Percentiles rank a stretch among this genome's conserved stretches.
phyloP scores from a whole-genome alignment of 2,797 vertebrate genomes.

The Vultur gryphus region DNA sequence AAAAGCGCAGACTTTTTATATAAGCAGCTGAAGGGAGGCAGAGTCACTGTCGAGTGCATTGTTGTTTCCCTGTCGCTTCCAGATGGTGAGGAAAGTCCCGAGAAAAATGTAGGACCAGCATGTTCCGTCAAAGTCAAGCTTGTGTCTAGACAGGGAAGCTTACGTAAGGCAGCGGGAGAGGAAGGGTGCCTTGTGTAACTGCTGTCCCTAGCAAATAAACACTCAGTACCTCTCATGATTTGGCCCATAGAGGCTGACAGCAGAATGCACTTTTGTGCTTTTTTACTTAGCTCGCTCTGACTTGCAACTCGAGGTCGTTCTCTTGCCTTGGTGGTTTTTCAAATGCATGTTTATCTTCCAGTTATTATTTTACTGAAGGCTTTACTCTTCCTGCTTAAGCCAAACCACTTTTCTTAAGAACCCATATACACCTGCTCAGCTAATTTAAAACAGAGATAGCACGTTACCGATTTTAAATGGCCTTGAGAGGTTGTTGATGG shows the following conservation, averaged over 20 bases:
- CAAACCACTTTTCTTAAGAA: background rate
- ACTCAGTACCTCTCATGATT: background rate
- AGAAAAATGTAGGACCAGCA: conserved; percentile 47
- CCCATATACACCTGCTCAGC: background rate
- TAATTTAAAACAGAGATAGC: conserved; percentile 33
- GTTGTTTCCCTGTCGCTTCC: conserved; percentile 31
- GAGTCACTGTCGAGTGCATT: background rate
- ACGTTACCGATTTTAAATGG: conserved; percentile 16
- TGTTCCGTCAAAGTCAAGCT: conserved; percentile 45
- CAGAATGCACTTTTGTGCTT: background rate
- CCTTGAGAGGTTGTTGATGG: conserved; percentile 32
- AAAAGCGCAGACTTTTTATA: background rate
- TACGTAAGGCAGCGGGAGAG: conserved; percentile 48
- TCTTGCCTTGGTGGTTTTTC: background rate
- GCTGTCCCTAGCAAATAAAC: conserved; percentile 32
- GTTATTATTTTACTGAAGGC: background rate
- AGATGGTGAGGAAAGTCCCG: conserved; percentile 33
- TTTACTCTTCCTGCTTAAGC: background rate
- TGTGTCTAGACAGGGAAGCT: conserved; percentile 48
- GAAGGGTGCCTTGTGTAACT: conserved; percentile 55
- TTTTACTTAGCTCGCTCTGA: background rate
- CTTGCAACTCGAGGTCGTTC: background rate
- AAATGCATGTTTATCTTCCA: background rate
- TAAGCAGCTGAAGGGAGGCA: conserved; percentile 2
- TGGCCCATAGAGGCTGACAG: background rate